phyloP scores from a whole-genome alignment of 2,888 invertebrate species.

The Carpatolechia fugitivella region DNA sequence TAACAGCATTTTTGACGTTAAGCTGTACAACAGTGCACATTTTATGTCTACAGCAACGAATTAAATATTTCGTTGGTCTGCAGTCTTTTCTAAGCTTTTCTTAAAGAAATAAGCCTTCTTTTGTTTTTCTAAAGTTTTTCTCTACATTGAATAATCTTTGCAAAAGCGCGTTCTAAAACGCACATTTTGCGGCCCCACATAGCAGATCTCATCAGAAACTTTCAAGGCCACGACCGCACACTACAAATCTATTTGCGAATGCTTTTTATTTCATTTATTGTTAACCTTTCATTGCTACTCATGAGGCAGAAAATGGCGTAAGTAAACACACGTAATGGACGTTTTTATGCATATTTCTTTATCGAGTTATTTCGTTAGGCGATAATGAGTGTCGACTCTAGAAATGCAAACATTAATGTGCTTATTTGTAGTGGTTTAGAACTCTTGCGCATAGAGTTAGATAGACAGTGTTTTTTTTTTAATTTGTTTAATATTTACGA shows the following conservation, averaged over 20 bases:
- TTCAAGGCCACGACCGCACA: slow-evolving; percentile 1
- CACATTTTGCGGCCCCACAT: neutral
- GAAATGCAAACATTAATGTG: too few species aligned
- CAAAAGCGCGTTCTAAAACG: neutral
- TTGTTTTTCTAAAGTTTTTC: too few species aligned
- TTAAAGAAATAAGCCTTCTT: too few species aligned
- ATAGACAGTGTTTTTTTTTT: too few species aligned
- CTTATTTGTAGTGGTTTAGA: too few species aligned
- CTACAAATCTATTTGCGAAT: slow-evolving; percentile 2
- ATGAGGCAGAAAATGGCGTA: neutral
- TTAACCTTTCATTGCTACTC: slow-evolving; percentile 1
- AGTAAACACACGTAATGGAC: neutral
- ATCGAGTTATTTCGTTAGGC: neutral
- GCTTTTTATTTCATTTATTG: neutral
- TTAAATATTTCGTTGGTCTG: neutral
- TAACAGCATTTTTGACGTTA: too few species aligned
- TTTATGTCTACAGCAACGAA: too few species aligned
- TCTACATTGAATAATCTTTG: too few species aligned
- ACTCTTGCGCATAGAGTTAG: too few species aligned
- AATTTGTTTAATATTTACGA: neutral
- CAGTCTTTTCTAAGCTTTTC: neutral
- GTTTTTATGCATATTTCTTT: neutral
- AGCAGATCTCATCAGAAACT: neutral
- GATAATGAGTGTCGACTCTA: too few species aligned
- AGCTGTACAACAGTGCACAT: too few species aligned